Evolutionary conservation across 2,797 vertebrate species (phyloP), one percentile per base, ranked within the genome.

Genomic region (Dermochelys coriacea): DNA sequence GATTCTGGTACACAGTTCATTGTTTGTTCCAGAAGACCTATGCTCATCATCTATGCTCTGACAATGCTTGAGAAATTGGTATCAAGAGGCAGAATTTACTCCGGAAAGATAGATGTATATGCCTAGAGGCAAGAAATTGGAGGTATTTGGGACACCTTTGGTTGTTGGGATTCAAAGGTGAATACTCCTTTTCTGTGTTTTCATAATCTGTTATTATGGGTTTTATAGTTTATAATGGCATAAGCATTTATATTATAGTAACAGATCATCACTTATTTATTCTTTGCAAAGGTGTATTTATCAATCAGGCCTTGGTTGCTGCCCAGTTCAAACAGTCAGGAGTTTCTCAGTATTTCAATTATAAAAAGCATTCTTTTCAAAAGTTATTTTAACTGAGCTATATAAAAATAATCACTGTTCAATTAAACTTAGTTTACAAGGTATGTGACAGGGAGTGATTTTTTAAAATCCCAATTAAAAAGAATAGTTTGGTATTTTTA

Each of bases 401-500:
- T 86, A 88, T 96, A 97, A 92, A 89, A 92, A 89, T 75, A 82
- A 92, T 91, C 93, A 96, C 61, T 90, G 75, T 68, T 95, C 92
- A 96, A 85, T 96, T 89, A 93, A 93, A 94, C 81, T 88, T 87
- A 85, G 89, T 91, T 95, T 95, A 96, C 78, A 82, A 94, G 91
- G 8, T 74, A 96, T 90, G 29, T 82, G 94, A 94, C 85, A 79
- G 83, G 90, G 81, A 94, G 55, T 87, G 14, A 80, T 79, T 75
- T 87, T 87, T 93, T 96, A 81, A 55, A 88, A 90, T 86, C 82
- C 84, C 90, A 95, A 90, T 97, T 97, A 95, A 98, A 95, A 96
- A 10, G 93, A 91, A 59, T 37, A 87, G 59, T 91, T 96, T 92
- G 93, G 80, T 91, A 93, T 93, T 95, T 95, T 97, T 93, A 94